A percentile compares a stretch with the other conserved stretches of the same genome.
Evolutionary conservation across 2,113 vertebrate genomes (phyloP).

Genomic region (Muntiacus reevesi): DNA sequence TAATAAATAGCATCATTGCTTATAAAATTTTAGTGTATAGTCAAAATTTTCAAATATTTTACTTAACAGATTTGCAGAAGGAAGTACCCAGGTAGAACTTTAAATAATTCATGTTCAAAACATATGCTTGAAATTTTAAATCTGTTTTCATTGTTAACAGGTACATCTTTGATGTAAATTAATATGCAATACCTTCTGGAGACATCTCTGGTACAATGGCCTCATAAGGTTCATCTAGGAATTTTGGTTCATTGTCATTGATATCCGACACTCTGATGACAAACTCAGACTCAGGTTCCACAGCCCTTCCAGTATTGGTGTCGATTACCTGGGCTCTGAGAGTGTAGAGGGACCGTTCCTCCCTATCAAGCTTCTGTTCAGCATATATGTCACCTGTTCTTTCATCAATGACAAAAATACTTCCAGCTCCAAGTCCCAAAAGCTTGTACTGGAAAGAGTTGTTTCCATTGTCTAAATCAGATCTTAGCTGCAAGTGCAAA

Average conservation of each 20-base stretch:
- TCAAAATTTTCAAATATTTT: not conserved
- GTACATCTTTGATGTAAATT: conserved; percentile 28
- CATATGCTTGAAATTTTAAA: not conserved
- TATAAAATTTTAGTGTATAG: not conserved
- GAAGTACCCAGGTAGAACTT: not conserved
- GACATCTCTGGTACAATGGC: conserved; percentile 94
- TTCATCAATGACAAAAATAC: conserved; percentile 86
- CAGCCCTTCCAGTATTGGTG: conserved; percentile 79
- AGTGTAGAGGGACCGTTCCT: conserved; percentile 88
- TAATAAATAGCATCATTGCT: not conserved
- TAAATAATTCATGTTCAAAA: not conserved
- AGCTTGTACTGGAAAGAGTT: conserved; percentile 85
- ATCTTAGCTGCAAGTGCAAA: conserved; percentile 85
- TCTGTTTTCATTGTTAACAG: not conserved
- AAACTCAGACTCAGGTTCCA: conserved; percentile 93
- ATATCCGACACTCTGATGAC: conserved; percentile 93
- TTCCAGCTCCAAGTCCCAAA: conserved; percentile 88
- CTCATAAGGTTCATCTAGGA: conserved; percentile 91
- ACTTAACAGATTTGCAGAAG: not conserved
- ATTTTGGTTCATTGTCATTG: conserved; percentile 92
- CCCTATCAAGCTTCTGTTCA: conserved; percentile 87
- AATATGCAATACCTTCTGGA: conserved; percentile 84
- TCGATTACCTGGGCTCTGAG: conserved; percentile 89
- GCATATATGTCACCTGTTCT: conserved; percentile 84
- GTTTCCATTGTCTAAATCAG: conserved; percentile 87